Conservation (phyloP, 2,888 invertebrate species). For the Callyntrura guangdongensis region DNA sequence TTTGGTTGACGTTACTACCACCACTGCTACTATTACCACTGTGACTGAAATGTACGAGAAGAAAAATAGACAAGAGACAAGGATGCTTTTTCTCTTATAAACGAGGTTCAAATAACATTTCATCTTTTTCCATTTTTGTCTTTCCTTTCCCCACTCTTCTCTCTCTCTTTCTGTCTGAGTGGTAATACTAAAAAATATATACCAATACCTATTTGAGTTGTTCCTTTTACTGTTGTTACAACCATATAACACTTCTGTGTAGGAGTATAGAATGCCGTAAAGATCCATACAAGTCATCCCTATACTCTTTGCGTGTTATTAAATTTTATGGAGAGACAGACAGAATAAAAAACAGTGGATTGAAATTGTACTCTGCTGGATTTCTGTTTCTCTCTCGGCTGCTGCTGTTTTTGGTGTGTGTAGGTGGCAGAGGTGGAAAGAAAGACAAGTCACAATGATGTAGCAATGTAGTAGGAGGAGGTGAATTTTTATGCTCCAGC, state of each 20-base stretch:
- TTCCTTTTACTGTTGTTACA: no score
- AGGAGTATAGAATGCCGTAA: not conserved
- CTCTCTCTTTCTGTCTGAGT: not conserved
- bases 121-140: not conserved
- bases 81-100: not conserved
- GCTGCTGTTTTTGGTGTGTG: not conserved
- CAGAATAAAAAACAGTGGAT: not conserved
- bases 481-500: constrained; percentile 50
- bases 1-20: not conserved
- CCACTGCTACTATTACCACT: no score
- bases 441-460: not conserved
- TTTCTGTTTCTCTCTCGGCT: not conserved
- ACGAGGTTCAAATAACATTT: not conserved
- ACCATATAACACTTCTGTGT: not conserved
- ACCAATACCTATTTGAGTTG: no score
- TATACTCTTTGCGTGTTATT: constrained; percentile 11
- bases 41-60: not conserved
- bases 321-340: constrained; percentile 29
- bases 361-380: not conserved
- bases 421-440: constrained; percentile 30
- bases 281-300: not conserved
- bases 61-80: not conserved
- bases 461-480: constrained; percentile 3
- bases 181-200: no score
- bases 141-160: not conserved